Conservation (phyloP, 2,113 vertebrate species). For the Gorsachius goisagi region DNA sequence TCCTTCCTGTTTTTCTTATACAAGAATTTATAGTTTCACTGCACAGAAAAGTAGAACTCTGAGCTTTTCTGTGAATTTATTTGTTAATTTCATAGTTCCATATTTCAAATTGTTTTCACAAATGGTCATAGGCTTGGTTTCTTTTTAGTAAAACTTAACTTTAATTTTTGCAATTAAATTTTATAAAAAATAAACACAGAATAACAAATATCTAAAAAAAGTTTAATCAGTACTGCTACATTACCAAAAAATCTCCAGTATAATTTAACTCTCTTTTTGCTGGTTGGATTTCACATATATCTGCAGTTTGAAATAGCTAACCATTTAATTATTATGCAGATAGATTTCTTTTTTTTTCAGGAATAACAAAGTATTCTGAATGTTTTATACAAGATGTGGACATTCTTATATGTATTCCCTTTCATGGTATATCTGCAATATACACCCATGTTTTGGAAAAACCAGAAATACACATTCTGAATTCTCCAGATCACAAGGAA, state of each 20-base stretch:
- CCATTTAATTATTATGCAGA: background rate
- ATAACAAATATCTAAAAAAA: background rate
- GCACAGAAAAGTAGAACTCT: background rate
- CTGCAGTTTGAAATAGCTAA: background rate
- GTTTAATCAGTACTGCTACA: background rate
- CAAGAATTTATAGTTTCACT: background rate
- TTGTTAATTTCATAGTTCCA: background rate
- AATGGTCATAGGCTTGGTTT: background rate
- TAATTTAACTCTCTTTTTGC: background rate
- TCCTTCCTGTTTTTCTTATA: background rate
- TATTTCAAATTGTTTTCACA: background rate
- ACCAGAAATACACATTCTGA: background rate
- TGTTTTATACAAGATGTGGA: background rate
- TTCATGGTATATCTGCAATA: background rate
- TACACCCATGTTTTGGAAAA: background rate
- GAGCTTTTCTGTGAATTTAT: background rate
- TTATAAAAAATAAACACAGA: background rate
- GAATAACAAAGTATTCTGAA: background rate
- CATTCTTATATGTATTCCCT: background rate
- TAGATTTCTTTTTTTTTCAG: background rate
- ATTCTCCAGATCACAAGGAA: background rate
- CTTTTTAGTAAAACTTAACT: background rate
- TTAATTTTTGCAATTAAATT: background rate
- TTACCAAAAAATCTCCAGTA: background rate
- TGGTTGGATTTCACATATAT: background rate